Evolutionary conservation across 1,140 invertebrate species (phyloP).

Genomic region (Aphaenogaster ashmeadi): DNA sequence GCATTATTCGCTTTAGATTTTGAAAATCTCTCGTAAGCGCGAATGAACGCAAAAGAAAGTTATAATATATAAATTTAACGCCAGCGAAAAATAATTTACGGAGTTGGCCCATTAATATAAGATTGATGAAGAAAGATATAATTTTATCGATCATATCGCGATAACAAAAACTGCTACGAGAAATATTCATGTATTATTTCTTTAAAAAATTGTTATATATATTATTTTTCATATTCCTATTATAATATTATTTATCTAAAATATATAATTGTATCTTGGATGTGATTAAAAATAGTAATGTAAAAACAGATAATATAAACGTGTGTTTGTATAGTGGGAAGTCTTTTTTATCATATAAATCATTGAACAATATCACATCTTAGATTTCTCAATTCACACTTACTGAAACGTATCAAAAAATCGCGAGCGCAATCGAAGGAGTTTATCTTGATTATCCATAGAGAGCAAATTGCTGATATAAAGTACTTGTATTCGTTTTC

Average conservation of each 20-base stretch:
- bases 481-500: constrained; percentile 44
- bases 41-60: neutral
- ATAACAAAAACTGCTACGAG: neutral
- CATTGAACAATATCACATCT: neutral
- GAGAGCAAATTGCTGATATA: constrained; percentile 18
- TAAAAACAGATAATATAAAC: neutral
- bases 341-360: neutral
- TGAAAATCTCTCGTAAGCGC: neutral
- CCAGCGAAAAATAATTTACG: neutral
- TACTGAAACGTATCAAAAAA: constrained; percentile 29
- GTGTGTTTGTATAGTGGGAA: neutral
- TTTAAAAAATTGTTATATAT: neutral
- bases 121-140: neutral
- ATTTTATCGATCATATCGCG: neutral
- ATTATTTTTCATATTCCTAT: neutral
- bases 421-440: constrained; percentile 18
- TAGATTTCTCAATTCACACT: neutral
- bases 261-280: neutral
- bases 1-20: neutral
- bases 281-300: neutral
- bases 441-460: constrained; percentile 41
- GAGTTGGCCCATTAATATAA: neutral
- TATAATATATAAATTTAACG: neutral
- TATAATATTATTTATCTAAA: constrained; percentile 4
- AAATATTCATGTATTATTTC: neutral